Conservation (phyloP, 2,888 invertebrate species). For the Thereva nobilitata region DNA sequence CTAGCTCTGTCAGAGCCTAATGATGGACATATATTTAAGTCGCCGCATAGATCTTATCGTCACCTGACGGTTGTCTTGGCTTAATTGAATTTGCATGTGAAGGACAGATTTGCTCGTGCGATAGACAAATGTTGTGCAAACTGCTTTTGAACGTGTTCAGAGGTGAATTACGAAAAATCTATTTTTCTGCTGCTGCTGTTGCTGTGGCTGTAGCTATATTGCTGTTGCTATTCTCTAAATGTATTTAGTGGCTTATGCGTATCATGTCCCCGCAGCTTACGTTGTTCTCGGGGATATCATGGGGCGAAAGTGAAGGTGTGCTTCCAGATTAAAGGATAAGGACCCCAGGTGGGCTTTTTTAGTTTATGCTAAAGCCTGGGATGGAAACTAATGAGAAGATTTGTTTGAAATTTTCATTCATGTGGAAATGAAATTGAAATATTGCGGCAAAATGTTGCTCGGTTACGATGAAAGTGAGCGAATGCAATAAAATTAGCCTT, state of each 20-base stretch:
- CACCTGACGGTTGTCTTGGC: conserved; percentile 24
- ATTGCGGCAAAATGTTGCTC: no score
- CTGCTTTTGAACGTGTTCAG: conserved; percentile 13
- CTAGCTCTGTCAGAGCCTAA: conserved; percentile 21
- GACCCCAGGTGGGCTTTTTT: no score
- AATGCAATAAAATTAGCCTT: no score
- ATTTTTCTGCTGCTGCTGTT: not conserved
- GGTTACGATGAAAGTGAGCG: no score
- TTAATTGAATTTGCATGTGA: conserved; percentile 30
- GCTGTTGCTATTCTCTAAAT: not conserved
- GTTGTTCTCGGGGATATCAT: conserved; percentile 11
- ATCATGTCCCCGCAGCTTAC: conserved; percentile 5
- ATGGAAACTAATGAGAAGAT: no score
- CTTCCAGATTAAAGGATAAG: no score
- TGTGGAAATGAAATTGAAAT: no score
- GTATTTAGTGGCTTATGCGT: conserved; percentile 1
- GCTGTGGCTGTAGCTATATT: not conserved
- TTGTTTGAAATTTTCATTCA: no score
- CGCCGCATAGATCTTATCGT: conserved; percentile 26
- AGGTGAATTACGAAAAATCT: conserved; percentile 10
- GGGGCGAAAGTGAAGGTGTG: conserved; percentile 19
- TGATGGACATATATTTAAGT: conserved; percentile 31
- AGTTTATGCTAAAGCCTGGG: no score
- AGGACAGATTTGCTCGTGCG: conserved; percentile 27
- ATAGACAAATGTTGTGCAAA: conserved; percentile 15